Base-by-base conservation (phyloP, 2,797 vertebrate genomes). In the Rhinella marina region DNA sequence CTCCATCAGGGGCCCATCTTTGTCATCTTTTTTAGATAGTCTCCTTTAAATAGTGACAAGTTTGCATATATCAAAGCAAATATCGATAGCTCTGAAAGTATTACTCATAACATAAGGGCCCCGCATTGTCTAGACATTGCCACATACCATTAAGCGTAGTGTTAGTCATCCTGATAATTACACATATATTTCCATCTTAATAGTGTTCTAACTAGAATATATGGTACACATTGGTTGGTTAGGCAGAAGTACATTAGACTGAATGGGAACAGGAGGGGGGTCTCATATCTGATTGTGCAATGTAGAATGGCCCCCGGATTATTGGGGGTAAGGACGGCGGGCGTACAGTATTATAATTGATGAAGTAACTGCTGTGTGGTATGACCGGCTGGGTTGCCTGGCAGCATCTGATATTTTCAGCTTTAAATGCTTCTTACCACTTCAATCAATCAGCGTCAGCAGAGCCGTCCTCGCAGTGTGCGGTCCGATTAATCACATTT, bases 401-500 rank as follows among this genome's bases (percentile, higher is more conserved):
- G 27, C 78, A 57, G 29, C 23, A 54, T 50, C 17, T 29, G 77
- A 85, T 82, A 41, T 27, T 76, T 75, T 29, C 87, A 82, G n/a
- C 81, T 75, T 29, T 73, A 61, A 61, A 68, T 70, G 75, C 23
- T 73, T 21, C 52, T n/a, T 56, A 77, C 29, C 54, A 23, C 27
- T 57, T 50, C 77, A 81, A 86, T 88, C 87, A 41, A 32, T 88
- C 87, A 85, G 32, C 23, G 14, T 76, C 87, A 59, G 78, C 16
- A 16, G 41, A 56, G 75, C 82, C 56, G 66, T 82, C 83, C 70
- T 76, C 81, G 12, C 57, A 56, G 68, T 27, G 27, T 41, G 41
- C 48, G 41, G 52, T 25, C 61, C 59, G 76, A 88, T 88, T 85
- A 88, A 86, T 88, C 87, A 86, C 68, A 81, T 76, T 75, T 81